A percentile compares a stretch with the other conserved stretches of the same genome.
These are phyloP conservation scores for Leptopilina clavipes DNA, from an alignment of 1,140 invertebrate species.

Conservation along the genomic window DNA sequence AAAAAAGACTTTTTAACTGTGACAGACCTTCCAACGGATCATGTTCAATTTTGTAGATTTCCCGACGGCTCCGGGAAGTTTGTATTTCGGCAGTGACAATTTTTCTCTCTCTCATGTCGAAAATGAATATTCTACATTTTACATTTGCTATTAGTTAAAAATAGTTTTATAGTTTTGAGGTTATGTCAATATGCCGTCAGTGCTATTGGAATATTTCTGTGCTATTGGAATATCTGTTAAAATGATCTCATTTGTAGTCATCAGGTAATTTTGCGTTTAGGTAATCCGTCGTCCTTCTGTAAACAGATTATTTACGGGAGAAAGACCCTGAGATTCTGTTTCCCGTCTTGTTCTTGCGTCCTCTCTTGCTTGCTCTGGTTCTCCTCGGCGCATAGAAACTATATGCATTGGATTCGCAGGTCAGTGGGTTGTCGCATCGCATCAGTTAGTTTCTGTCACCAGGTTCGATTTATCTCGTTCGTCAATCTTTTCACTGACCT, in stretches of 20 bases:
- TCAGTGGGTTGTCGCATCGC: slow-evolving; percentile 72
- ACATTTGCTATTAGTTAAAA: too few species aligned
- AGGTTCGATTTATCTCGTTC: slow-evolving; percentile 70
- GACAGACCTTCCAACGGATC: background rate
- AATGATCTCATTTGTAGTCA: background rate
- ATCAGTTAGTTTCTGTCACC: slow-evolving; percentile 59
- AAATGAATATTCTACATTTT: too few species aligned
- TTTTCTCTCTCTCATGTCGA: too few species aligned
- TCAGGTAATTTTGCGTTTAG: slow-evolving; percentile 25
- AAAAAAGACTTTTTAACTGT: slow-evolving; percentile 29
- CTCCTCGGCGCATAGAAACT: slow-evolving; percentile 55
- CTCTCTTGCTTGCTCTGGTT: slow-evolving; percentile 44
- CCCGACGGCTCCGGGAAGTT: background rate
- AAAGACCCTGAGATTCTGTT: slow-evolving; percentile 21
- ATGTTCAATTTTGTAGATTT: slow-evolving; percentile 17
- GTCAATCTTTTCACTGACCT: slow-evolving; percentile 73
- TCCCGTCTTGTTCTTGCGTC: background rate
- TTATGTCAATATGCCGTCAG: too few species aligned
- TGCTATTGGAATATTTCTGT: too few species aligned
- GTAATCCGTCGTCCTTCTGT: slow-evolving; percentile 2
- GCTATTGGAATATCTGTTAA: too few species aligned
- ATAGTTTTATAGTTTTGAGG: too few species aligned
- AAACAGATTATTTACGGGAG: slow-evolving; percentile 10
- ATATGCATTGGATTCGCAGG: slow-evolving; percentile 74
- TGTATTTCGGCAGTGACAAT: too few species aligned